Evolutionary conservation across 2,113 vertebrate genomes (phyloP).

Genomic region (Apodemus speciosus): DNA sequence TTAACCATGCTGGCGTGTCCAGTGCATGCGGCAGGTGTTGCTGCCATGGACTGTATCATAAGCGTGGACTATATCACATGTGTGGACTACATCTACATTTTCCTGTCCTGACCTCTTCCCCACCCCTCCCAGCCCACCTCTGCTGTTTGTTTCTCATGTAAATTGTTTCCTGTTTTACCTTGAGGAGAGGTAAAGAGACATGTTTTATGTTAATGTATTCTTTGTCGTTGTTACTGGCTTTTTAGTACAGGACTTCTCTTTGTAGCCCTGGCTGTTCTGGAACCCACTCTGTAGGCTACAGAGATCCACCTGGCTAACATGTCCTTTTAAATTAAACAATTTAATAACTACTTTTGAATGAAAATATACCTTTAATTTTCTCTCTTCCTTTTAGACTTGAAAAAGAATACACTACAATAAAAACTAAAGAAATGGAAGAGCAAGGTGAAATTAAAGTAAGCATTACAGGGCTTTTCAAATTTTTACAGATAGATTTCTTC

Average conservation of each 20-base stretch:
- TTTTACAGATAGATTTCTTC: neutral
- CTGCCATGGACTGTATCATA: neutral
- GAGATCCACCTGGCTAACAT: neutral
- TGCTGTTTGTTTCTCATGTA: neutral
- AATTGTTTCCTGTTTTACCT: conserved; percentile 14
- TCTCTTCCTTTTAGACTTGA: conserved; percentile 90
- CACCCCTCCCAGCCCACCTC: neutral
- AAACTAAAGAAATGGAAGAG: conserved; percentile 99
- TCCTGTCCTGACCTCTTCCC: neutral
- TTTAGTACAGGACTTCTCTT: neutral
- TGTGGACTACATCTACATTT: neutral
- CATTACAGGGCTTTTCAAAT: conserved; percentile 14
- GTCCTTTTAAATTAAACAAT: conserved; percentile 36
- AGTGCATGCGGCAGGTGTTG: neutral
- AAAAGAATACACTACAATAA: conserved; percentile 99
- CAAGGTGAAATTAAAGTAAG: conserved; percentile 99
- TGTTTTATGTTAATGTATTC: conserved; percentile 35
- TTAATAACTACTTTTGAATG: conserved; percentile 36
- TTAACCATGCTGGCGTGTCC: neutral
- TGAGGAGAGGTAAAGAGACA: neutral
- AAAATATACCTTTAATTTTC: conserved; percentile 53
- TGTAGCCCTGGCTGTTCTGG: neutral
- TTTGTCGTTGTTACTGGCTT: neutral
- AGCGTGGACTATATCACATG: neutral
- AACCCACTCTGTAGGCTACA: neutral